Evolutionary conservation across 2,113 vertebrate genomes (phyloP).

Genomic region (Natator depressus): DNA sequence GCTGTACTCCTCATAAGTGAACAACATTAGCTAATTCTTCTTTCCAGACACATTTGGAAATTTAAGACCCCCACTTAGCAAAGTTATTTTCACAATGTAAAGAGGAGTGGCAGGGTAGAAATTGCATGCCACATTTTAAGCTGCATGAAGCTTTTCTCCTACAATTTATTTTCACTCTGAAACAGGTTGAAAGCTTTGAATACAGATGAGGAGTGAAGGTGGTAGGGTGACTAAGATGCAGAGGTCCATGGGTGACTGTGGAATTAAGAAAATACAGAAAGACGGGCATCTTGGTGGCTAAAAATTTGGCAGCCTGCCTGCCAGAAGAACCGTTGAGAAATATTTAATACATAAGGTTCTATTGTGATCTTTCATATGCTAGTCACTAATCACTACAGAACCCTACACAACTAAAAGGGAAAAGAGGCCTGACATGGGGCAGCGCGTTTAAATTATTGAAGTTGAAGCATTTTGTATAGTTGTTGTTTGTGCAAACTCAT

Average conservation of each 20-base stretch:
- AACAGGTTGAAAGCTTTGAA: accelerated
- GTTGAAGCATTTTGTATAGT: background rate
- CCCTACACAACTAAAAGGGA: background rate
- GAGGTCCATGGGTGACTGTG: background rate
- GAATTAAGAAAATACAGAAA: background rate
- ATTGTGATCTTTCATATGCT: background rate
- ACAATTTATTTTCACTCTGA: accelerated
- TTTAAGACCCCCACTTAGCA: background rate
- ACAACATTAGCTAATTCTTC: background rate
- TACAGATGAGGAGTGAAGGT: accelerated
- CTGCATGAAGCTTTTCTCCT: background rate
- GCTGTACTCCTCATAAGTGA: background rate
- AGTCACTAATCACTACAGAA: background rate
- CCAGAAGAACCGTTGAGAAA: background rate
- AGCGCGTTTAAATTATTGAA: too few species aligned
- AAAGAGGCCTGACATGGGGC: background rate
- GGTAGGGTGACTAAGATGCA: background rate
- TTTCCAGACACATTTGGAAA: background rate
- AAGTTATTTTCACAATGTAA: background rate
- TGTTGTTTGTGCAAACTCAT: background rate
- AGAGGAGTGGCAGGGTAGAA: background rate
- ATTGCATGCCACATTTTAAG: accelerated
- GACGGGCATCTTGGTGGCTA: background rate
- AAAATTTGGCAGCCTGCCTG: background rate
- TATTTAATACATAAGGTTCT: background rate